Base-by-base conservation (phyloP, 2,797 vertebrate species). In the Enteromius paludinosus region DNA sequence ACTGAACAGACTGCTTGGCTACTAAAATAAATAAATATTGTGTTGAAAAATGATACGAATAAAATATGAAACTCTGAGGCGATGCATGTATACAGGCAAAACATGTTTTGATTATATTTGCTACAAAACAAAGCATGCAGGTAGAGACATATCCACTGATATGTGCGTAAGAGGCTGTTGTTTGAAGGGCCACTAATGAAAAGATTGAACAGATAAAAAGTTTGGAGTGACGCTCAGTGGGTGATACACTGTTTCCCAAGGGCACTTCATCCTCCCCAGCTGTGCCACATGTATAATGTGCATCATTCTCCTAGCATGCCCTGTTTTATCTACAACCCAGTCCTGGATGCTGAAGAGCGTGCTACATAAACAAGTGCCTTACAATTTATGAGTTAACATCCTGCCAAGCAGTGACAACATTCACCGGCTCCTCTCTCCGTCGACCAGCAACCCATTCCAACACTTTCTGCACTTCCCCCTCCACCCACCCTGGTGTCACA, bases 281-380 rank as follows among this genome's bases (percentile, higher is more conserved):
- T 90, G 90, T 91, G 87, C 90, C 89, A 93, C 91, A 90, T 85
- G 86, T 93, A 89, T 86, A 87, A 90, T 86, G 88, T 88, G 88
- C 88, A 92, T 80, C 89, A 90, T 91, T 92, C 92, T 93, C 90
- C 92, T 93, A 93, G 92, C 83, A 89, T 91, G 93, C 93, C 93
- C 92, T 84, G 91, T 90, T 93, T 90, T 88, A 90, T 89, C 91
- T 83, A 82, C 91, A 93, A 92, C 88, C 90, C 38, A 78, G 80
- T 84, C 75, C 68, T 43, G n/a, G 41, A 72, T 30, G 52, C 90
- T 89, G 88, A 88, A 91, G 89, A 89, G 87, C 89, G 89, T 88
- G 91, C 90, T 92, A 90, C 90, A 91, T 88, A 90, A 89, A 91
- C 78, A 84, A 91, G 93, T 90, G 92, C 76, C 78, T 73, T 74